phyloP scores from a whole-genome alignment of 2,888 invertebrate species.

The Pantelozetes paolii region DNA sequence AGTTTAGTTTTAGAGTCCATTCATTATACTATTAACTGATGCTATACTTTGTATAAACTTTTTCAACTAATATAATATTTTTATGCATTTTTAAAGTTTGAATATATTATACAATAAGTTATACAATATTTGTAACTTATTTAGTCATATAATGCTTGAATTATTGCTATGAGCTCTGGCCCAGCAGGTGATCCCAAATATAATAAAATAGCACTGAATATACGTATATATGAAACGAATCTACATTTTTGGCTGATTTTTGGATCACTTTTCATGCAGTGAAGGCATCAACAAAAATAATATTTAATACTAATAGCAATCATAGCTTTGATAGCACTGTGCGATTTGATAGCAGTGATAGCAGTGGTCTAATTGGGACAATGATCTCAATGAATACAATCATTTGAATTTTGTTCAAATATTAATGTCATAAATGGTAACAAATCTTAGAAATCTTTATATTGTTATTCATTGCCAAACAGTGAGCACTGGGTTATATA shows the following conservation, averaged over 20 bases:
- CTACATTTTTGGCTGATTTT: background rate
- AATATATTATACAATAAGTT: constrained; percentile 17
- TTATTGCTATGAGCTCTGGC: constrained; percentile 18
- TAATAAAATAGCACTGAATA: background rate
- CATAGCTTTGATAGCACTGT: too few species aligned
- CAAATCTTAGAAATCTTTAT: background rate
- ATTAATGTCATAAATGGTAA: constrained; percentile 6
- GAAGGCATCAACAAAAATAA: constrained; percentile 17
- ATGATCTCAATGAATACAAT: constrained; percentile 7
- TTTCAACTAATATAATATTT: constrained; percentile 1
- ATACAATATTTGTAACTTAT: constrained; percentile 32
- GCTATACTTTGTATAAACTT: background rate
- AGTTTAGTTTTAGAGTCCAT: background rate
- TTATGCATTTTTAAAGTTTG: constrained; percentile 22
- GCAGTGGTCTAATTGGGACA: constrained; percentile 17
- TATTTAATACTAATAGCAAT: too few species aligned
- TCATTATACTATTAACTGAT: constrained; percentile 18
- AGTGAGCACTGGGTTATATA: background rate
- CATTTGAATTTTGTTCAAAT: background rate
- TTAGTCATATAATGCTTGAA: constrained; percentile 35
- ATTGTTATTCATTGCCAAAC: background rate
- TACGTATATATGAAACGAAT: background rate
- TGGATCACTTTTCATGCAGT: constrained; percentile 33
- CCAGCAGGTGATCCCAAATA: constrained; percentile 22
- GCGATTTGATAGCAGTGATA: too few species aligned